phyloP scores from a whole-genome alignment of 2,888 invertebrate genomes.

The Eupithecia dodoneata region DNA sequence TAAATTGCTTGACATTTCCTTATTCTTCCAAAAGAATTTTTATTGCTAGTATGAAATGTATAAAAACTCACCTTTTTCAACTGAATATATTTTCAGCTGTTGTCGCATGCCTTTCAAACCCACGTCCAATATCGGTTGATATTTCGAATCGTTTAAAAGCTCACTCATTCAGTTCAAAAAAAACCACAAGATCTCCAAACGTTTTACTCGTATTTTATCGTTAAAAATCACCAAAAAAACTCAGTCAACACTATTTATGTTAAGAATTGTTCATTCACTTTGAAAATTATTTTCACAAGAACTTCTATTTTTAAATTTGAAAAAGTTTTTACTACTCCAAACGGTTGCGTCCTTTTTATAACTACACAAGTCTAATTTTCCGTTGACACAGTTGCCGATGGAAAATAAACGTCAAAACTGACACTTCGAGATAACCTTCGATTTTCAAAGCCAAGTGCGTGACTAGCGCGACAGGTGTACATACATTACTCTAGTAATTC shows the following conservation, averaged over 20 bases:
- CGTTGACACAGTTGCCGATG: neutral
- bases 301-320: neutral
- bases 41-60: neutral
- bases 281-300: neutral
- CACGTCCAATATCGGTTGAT: conserved; percentile 1
- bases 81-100: conserved; percentile 27
- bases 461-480: conserved; percentile 6
- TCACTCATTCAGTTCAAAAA: conserved; percentile 10
- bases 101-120: conserved; percentile 27
- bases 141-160: conserved; percentile 8
- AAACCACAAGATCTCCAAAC: neutral
- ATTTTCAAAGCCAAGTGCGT: conserved; percentile 2
- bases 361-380: neutral
- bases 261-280: neutral
- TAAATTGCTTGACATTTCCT: neutral
- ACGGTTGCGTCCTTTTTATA: neutral
- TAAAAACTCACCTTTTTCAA: conserved; percentile 28
- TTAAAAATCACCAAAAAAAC: neutral
- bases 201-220: neutral
- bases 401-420: neutral
- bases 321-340: neutral
- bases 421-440: conserved; percentile 3
- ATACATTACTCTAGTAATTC: conserved; percentile 15
- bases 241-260: neutral
- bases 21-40: neutral